Conservation (phyloP, 2,113 vertebrate species). For the Acinonyx jubatus region DNA sequence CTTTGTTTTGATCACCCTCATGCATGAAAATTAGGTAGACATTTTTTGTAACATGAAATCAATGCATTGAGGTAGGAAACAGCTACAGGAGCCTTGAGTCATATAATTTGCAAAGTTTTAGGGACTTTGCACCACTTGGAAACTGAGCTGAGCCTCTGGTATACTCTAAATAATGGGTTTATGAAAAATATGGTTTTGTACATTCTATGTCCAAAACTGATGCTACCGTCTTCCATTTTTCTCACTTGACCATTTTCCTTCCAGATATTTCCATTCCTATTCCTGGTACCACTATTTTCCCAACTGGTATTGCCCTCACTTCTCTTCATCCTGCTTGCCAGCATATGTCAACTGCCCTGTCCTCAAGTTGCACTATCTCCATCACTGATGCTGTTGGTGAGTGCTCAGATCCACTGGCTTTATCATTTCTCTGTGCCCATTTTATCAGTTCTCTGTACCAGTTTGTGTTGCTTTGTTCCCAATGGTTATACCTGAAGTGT, state of each 20-base stretch:
- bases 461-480: background rate
- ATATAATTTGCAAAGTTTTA: background rate
- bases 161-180: background rate
- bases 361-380: background rate
- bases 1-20: background rate
- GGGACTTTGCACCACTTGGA: background rate
- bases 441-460: background rate
- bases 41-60: constrained; percentile 27
- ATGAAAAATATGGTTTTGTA: background rate
- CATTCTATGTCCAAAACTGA: background rate
- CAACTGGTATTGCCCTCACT: fast-evolving
- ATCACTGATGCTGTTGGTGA: background rate
- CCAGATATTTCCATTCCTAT: background rate
- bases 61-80: background rate
- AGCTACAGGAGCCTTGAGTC: background rate
- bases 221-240: background rate
- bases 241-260: background rate
- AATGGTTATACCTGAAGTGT: background rate
- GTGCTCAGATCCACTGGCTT: background rate
- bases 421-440: background rate
- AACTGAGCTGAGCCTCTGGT: background rate
- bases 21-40: constrained; percentile 40
- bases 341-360: background rate
- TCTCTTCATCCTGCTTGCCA: background rate
- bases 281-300: background rate